phyloP scores from a whole-genome alignment of 2,797 vertebrate species.

The Rallus crepitans region DNA sequence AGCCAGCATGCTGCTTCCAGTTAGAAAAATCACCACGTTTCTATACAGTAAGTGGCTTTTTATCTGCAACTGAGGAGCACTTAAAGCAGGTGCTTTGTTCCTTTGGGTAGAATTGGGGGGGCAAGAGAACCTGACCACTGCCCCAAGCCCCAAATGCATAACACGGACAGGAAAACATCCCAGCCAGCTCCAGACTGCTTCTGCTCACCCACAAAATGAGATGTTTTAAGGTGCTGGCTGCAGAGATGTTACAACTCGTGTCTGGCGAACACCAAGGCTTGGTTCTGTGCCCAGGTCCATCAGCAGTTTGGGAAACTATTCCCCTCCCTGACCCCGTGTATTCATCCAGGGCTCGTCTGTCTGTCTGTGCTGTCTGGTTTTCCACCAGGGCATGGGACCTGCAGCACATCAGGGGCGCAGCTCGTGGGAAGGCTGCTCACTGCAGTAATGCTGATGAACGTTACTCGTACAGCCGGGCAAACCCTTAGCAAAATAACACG shows the following conservation, averaged over 20 bases:
- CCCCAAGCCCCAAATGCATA: not conserved
- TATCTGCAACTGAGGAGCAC: slow-evolving; percentile 2
- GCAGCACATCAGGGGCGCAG: not conserved
- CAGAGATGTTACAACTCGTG: not conserved
- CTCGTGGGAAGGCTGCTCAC: not conserved
- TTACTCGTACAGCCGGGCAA: not conserved
- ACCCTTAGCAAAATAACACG: not conserved
- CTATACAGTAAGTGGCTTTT: slow-evolving; percentile 13
- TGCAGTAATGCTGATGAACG: accelerated
- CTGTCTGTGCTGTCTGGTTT: not conserved
- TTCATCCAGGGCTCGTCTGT: not conserved
- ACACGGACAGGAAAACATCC: not conserved
- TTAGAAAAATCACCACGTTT: not conserved
- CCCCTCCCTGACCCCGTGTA: not conserved
- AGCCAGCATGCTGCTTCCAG: not conserved
- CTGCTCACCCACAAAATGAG: accelerated
- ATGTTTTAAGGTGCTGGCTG: not conserved
- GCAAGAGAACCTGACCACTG: not conserved
- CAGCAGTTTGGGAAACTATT: not conserved
- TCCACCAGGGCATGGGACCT: not conserved
- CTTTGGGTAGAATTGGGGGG: not conserved
- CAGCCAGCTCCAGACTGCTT: accelerated
- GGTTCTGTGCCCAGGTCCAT: not conserved
- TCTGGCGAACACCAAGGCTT: not conserved
- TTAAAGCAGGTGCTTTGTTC: accelerated